Percentiles rank a stretch among this genome's conserved stretches.
Conservation (phyloP, 35 echinoderm and acorn worm species). For the Patiria miniata region DNA sequence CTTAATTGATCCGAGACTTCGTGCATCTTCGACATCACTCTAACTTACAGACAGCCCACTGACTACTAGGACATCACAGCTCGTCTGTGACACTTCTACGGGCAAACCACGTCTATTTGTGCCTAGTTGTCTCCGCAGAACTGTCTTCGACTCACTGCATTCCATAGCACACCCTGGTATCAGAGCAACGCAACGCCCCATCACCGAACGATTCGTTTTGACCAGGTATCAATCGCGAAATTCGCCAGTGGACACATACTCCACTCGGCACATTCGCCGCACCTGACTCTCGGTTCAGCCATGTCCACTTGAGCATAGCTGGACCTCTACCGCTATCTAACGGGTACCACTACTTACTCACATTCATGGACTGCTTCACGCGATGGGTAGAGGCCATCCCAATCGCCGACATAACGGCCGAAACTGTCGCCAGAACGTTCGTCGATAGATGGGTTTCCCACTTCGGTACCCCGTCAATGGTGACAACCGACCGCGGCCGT, state of each 20-base stretch:
- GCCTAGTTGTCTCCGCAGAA: neutral
- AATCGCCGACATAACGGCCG: too few species aligned
- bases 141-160: constrained; percentile 55
- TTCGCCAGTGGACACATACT: constrained; percentile 44
- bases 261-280: constrained; percentile 29
- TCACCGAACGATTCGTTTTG: constrained; percentile 49
- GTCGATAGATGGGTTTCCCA: too few species aligned
- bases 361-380: too few species aligned
- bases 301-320: neutral
- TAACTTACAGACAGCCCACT: neutral
- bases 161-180: constrained; percentile 70
- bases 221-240: constrained; percentile 43
- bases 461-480: too few species aligned
- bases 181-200: constrained; percentile 41
- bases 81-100: constrained; percentile 51
- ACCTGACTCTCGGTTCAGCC: constrained; percentile 11
- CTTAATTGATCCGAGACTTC: too few species aligned
- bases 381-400: too few species aligned
- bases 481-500: too few species aligned
- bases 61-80: too few species aligned
- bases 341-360: too few species aligned
- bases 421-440: too few species aligned
- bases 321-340: too few species aligned
- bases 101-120: constrained; percentile 50
- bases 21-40: neutral